These are phyloP conservation scores for Ranitomeya imitator DNA, from an alignment of 2,113 vertebrate species.

Conservation along the genomic window DNA sequence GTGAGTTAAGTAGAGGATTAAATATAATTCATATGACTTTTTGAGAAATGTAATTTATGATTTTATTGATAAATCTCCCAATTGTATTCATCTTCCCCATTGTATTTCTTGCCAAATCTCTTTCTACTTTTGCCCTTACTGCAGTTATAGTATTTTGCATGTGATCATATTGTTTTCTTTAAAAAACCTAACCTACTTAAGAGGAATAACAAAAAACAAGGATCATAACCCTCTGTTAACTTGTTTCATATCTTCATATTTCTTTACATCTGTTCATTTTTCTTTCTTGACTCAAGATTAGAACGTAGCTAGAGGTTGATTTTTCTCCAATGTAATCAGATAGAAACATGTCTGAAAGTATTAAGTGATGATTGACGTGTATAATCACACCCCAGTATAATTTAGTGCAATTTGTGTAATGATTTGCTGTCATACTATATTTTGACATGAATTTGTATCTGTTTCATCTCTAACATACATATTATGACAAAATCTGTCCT, in stretches of 20 bases:
- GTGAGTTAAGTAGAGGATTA: too few relatives aligned
- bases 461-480: slow-evolving; percentile 37
- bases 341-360: slow-evolving; percentile 3
- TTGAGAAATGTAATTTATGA: too few relatives aligned
- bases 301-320: slow-evolving; percentile 11
- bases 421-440: slow-evolving; percentile 54
- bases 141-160: too few relatives aligned
- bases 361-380: slow-evolving; percentile 28
- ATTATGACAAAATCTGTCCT: slow-evolving; percentile 45
- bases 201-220: not conserved
- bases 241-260: not conserved
- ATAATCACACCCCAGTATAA: slow-evolving; percentile 44
- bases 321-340: slow-evolving; percentile 13
- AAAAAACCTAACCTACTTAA: not conserved
- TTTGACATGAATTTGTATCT: slow-evolving; percentile 43
- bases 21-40: too few relatives aligned
- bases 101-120: too few relatives aligned
- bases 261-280: not conserved
- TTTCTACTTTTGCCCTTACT: too few relatives aligned
- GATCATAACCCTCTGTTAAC: not conserved
- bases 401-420: slow-evolving; percentile 49
- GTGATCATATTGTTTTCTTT: not conserved
- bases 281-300: not conserved
- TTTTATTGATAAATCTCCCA: too few relatives aligned
- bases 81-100: too few relatives aligned